Evolutionary conservation across 2,113 vertebrate genomes (phyloP), one percentile per base, ranked within the genome.

Genomic region (Scophthalmus maximus): DNA sequence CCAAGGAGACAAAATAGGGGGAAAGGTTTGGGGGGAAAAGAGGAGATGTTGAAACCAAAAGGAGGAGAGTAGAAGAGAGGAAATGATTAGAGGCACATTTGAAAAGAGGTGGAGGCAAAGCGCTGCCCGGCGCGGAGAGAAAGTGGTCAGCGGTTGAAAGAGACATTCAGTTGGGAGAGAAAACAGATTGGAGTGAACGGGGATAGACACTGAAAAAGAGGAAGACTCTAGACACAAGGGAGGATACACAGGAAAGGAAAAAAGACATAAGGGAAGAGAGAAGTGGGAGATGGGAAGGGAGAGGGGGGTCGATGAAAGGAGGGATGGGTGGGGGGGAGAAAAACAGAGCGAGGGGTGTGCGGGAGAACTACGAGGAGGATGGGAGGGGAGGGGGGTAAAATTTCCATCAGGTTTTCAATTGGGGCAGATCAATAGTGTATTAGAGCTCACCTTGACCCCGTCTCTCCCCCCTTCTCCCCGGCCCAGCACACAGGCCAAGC

Each of bases 351-450:
- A 53, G 76, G 26, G 63, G 51, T 77, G 78, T 76, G 77, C 26
- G 23, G 76, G 80, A 64, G 61, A 52, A 73, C 71, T 74, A 70
- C 70, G 73, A 73, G 79, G 86, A 81, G 84, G 68, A 76, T 68
- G 58, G 61, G 81, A 76, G 81, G 73, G 84, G 78, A 63, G 85
- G 89, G 92, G 91, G 90, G 89, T 90, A 92, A 93, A 94, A 94
- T 94, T 94, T 94, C 93, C 93, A 94, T 94, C 93, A 94, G 93
- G 92, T 93, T 94, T 94, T 94, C 94, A 94, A 94, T 94, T 94
- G 94, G 93, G 91, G 86, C 81, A 89, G 93, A 94, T 94, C 93
- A 94, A 94, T 94, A 94, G 90, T 94, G 93, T 94, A 94, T 94
- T 94, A 94, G 93, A 94, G 93, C 93, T 94, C 93, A 94, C 94